Evolutionary conservation across 2,888 invertebrate genomes (phyloP), one percentile per base, ranked within the genome.

Genomic region (Muscina levida): DNA sequence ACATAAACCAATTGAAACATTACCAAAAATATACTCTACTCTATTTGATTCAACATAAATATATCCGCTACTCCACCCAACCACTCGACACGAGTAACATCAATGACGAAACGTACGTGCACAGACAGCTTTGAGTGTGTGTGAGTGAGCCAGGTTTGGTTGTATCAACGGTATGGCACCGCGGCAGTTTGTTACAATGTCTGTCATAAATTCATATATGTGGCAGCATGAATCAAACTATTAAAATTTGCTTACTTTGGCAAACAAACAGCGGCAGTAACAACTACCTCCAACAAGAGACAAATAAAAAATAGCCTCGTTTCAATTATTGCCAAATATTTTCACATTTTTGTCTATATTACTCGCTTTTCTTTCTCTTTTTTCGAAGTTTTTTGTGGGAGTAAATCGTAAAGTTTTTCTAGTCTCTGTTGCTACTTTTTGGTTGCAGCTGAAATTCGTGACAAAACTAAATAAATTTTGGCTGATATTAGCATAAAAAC

Each of bases 381-480:
- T 56, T 42, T n/a, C n/a, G 13, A 46, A 70, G 65, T 24, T 11
- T 71, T 75, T 74, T 53, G 72, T 39, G 79, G 79, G 59, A 39
- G 8, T 37, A 15, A 17, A 19, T 19, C 31, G 31, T 19, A 10
- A 39, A 6, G 17, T 37, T 59, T 15, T 39, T 17, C 39, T 19
- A 17, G 31, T 6, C 31, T 26, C 11, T 56, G 56, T 56, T 26
- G 24, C 13, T 2, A 22, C 31, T 56, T 13, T 79, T 75, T 79
- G 72, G 72, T 72, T 75, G 31, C 57, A 13, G 62, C 72, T 79
- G 67, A 62, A 68, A 75, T 79, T 79, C 79, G 75, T 79, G 79
- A 79, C 79, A 76, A 79, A 76, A 79, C 76, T 76, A 48, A 79
- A 79, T 79, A 79, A 79, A 79, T 79, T 79, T 79, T 76, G 62